Percentiles rank a stretch among this genome's conserved stretches.
These are phyloP conservation scores for Brachionus rotundiformis DNA, from an alignment of 1,140 invertebrate genomes.

Conservation along the genomic window DNA sequence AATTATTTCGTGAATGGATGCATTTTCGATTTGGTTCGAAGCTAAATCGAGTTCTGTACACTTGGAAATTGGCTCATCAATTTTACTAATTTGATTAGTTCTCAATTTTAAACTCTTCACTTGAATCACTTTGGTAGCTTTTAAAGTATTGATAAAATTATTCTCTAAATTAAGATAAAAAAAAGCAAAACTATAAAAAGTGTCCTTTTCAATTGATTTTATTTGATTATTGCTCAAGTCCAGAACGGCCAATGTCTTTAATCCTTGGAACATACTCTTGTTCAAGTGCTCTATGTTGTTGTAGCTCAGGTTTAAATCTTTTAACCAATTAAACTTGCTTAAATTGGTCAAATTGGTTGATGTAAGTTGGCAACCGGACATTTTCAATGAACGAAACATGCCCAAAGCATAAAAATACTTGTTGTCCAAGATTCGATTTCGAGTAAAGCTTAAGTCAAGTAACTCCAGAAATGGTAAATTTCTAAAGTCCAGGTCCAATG, in stretches of 20 bases:
- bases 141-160: background rate
- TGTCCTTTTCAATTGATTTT: conserved; percentile 2
- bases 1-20: background rate
- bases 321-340: background rate
- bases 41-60: background rate
- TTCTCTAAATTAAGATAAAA: background rate
- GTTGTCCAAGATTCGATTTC: background rate
- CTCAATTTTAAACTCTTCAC: background rate
- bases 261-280: background rate
- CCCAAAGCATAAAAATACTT: background rate
- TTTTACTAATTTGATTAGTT: background rate
- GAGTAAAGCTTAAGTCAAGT: background rate
- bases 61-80: background rate
- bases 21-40: conserved; percentile 10
- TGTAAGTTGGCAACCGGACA: background rate
- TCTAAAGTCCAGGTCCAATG: background rate
- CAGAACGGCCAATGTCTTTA: background rate
- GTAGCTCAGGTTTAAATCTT: background rate
- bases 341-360: background rate
- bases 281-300: background rate
- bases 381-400: background rate
- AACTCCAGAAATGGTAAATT: background rate
- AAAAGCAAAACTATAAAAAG: background rate
- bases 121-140: background rate
- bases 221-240: background rate